phyloP scores from a whole-genome alignment of 2,797 vertebrate species.

The Peromyscus eremicus region DNA sequence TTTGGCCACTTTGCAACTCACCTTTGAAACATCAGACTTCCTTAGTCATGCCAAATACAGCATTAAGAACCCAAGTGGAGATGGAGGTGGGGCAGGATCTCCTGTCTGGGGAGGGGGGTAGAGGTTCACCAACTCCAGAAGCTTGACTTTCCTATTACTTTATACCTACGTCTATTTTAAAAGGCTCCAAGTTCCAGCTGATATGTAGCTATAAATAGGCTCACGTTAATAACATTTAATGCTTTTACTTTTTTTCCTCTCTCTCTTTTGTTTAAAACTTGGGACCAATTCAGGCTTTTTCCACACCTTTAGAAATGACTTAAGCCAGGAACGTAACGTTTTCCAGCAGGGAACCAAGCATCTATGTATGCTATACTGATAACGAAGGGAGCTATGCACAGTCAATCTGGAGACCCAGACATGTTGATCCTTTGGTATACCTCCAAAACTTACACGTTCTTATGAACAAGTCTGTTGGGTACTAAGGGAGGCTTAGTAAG shows the following conservation, averaged over 20 bases:
- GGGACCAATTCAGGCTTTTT: background rate
- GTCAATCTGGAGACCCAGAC: background rate
- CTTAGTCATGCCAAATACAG: conserved; percentile 79
- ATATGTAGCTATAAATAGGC: background rate
- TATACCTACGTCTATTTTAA: background rate
- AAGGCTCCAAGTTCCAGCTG: background rate
- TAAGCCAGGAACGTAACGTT: background rate
- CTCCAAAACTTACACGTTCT: background rate
- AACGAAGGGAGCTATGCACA: background rate
- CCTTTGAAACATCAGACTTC: conserved; percentile 81
- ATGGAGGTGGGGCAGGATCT: conserved; percentile 17
- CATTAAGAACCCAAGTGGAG: conserved; percentile 82
- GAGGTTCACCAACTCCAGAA: background rate
- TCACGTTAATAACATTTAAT: conserved; percentile 27
- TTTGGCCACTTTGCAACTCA: conserved; percentile 81
- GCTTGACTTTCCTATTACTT: background rate
- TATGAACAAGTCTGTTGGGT: background rate
- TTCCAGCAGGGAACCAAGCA: background rate
- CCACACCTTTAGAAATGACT: conserved; percentile 17
- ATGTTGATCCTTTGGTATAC: background rate
- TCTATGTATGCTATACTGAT: background rate
- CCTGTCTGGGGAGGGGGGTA: background rate
- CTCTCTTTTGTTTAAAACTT: conserved; percentile 57
- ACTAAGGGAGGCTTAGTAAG: background rate
- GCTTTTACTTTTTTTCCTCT: background rate